These are phyloP conservation scores for Microctenopoma stevenorrisi DNA, from an alignment of 2,797 vertebrate species.

Conservation along the genomic window DNA sequence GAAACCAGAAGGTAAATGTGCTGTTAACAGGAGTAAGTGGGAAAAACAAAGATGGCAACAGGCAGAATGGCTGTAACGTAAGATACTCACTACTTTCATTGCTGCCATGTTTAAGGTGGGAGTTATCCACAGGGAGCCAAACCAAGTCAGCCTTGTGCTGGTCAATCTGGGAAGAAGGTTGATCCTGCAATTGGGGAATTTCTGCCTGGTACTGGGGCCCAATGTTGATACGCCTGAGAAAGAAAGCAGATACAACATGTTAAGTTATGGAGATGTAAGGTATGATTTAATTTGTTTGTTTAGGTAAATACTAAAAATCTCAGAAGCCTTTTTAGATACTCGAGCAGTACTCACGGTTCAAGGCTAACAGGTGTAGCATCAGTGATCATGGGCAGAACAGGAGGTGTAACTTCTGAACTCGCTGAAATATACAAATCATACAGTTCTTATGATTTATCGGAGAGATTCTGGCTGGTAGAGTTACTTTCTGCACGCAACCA, in stretches of 20 bases:
- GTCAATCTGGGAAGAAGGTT: slow-evolving; percentile 81
- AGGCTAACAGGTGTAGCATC: slow-evolving; percentile 92
- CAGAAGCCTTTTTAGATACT: background rate
- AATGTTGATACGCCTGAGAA: slow-evolving; percentile 90
- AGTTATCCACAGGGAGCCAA: slow-evolving; percentile 83
- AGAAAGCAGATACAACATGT: background rate
- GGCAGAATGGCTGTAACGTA: background rate
- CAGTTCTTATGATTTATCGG: background rate
- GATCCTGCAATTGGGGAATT: slow-evolving; percentile 82
- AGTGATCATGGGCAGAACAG: slow-evolving; percentile 86
- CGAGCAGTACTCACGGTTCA: slow-evolving; percentile 88
- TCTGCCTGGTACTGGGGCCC: slow-evolving; percentile 91
- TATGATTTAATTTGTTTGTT: too few species aligned
- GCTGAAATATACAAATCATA: slow-evolving; percentile 73
- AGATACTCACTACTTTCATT: slow-evolving; percentile 60
- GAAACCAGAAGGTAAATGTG: background rate
- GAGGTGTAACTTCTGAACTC: slow-evolving; percentile 90
- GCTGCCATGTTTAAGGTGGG: slow-evolving; percentile 40
- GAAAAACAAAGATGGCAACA: background rate
- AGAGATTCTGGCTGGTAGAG: background rate
- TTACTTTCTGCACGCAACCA: background rate
- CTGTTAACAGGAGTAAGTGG: background rate
- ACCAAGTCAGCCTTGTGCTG: slow-evolving; percentile 90
- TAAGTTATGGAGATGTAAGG: background rate
- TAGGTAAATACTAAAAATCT: background rate